Percentiles rank a stretch among this genome's conserved stretches.
These are phyloP conservation scores for Hippocampus guttulatus DNA, from an alignment of 2,113 vertebrate species.

Conservation along the genomic window DNA sequence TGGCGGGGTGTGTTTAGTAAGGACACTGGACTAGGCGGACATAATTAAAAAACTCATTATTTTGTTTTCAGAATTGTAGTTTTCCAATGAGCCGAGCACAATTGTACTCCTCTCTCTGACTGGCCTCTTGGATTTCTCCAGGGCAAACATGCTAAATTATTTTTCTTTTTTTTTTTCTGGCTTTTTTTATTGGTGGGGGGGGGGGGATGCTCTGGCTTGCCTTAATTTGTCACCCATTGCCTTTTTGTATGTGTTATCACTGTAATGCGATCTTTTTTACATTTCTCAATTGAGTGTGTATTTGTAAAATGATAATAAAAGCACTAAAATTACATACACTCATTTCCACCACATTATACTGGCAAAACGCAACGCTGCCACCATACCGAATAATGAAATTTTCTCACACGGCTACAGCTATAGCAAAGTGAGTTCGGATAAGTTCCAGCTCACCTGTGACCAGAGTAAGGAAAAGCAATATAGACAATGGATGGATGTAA, in stretches of 20 bases:
- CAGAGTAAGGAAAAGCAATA: neutral
- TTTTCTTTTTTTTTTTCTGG: neutral
- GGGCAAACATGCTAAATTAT: neutral
- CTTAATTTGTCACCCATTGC: constrained; percentile 14
- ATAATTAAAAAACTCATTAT: constrained; percentile 76
- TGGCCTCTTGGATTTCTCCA: constrained; percentile 11
- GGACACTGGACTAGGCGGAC: constrained; percentile 55
- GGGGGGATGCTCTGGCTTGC: neutral
- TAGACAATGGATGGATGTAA: neutral
- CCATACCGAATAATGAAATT: neutral
- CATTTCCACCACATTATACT: neutral
- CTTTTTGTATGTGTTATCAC: neutral
- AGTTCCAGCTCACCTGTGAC: neutral
- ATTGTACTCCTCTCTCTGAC: constrained; percentile 10
- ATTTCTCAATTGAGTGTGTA: neutral
- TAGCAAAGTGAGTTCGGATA: neutral
- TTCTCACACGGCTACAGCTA: too few species aligned
- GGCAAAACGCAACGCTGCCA: neutral
- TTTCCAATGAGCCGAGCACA: constrained; percentile 50
- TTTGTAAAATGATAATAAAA: neutral
- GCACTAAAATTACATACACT: neutral
- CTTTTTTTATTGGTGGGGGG: too few species aligned
- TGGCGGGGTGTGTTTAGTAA: constrained; percentile 52
- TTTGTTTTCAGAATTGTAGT: constrained; percentile 61
- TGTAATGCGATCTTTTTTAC: constrained; percentile 8